Conservation (phyloP, 2,113 vertebrate species). For the Cricetomys ansorgei region DNA sequence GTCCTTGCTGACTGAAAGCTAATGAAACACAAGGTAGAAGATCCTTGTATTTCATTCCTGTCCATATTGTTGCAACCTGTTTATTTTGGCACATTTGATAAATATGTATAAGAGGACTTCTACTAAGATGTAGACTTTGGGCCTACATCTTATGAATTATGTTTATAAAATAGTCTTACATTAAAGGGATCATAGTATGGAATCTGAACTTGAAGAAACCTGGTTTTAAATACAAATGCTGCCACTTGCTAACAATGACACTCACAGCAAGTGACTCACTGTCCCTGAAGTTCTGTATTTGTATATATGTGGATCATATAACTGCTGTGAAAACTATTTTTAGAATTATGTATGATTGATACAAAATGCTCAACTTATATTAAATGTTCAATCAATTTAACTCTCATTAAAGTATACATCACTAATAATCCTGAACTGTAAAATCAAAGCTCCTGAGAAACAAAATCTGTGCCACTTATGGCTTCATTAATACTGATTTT, state of each 20-base stretch:
- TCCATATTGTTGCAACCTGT: not conserved
- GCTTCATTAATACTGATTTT: not conserved
- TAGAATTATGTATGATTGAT: not conserved
- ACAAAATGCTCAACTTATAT: not conserved
- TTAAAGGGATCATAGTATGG: not conserved
- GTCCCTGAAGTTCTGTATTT: not conserved
- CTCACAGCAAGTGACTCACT: not conserved
- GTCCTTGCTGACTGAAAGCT: conserved; percentile 56
- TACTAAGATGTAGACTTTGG: not conserved
- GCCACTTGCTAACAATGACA: not conserved
- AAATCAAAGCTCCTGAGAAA: not conserved
- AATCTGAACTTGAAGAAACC: not conserved
- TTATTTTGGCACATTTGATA: conserved; percentile 37
- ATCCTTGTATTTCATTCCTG: conserved; percentile 46
- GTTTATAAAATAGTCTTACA: not conserved
- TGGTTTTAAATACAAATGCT: not conserved
- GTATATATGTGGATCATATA: not conserved
- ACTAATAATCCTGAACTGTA: not conserved
- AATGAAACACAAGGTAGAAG: conserved; percentile 32
- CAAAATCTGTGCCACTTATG: not conserved
- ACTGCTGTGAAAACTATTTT: not conserved
- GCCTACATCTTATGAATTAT: not conserved
- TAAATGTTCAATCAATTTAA: not conserved
- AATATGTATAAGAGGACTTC: not conserved
- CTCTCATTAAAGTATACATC: not conserved